These are phyloP conservation scores for Amphipyra tragopoginis DNA, from an alignment of 2,888 invertebrate species.

Conservation along the genomic window DNA sequence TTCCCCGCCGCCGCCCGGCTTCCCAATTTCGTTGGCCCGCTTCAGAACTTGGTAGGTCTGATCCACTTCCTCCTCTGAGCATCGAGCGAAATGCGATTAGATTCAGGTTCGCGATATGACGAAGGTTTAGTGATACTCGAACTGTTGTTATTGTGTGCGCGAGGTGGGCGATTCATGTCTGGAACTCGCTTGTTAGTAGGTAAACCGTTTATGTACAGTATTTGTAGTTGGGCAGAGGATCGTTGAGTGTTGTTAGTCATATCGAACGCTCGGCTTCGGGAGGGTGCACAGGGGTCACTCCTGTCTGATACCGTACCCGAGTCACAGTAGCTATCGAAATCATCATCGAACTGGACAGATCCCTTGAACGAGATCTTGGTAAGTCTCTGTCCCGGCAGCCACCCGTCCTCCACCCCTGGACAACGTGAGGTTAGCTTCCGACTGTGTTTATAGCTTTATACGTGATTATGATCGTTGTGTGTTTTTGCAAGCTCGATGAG, in stretches of 20 bases:
- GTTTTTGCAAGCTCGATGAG: conserved; percentile 68
- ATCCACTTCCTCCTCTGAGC: conserved; percentile 94
- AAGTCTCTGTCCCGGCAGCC: conserved; percentile 89
- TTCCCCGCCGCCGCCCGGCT: conserved; percentile 89
- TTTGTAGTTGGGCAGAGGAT: conserved; percentile 55
- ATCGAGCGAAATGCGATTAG: conserved; percentile 84
- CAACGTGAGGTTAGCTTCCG: conserved; percentile 81
- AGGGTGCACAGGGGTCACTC: conserved; percentile 82
- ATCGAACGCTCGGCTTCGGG: conserved; percentile 72
- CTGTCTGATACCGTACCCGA: conserved; percentile 86
- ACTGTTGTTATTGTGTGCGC: conserved; percentile 55
- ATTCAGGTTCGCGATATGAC: conserved; percentile 67
- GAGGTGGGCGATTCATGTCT: conserved; percentile 55
- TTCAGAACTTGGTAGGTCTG: conserved; percentile 98
- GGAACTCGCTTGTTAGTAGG: conserved; percentile 67
- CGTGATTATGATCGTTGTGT: conserved; percentile 65
- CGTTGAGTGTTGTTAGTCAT: conserved; percentile 71
- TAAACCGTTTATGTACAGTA: conserved; percentile 70
- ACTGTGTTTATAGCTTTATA: conserved; percentile 68
- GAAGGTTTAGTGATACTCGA: conserved; percentile 57
- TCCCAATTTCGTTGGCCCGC: conserved; percentile 97
- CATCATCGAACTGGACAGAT: conserved; percentile 87
- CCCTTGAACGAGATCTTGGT: conserved; percentile 88
- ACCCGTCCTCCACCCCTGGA: conserved; percentile 87
- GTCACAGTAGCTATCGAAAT: conserved; percentile 86